These are phyloP conservation scores for Procambarus clarkii DNA, from an alignment of 1,140 invertebrate genomes.

Conservation along the genomic window DNA sequence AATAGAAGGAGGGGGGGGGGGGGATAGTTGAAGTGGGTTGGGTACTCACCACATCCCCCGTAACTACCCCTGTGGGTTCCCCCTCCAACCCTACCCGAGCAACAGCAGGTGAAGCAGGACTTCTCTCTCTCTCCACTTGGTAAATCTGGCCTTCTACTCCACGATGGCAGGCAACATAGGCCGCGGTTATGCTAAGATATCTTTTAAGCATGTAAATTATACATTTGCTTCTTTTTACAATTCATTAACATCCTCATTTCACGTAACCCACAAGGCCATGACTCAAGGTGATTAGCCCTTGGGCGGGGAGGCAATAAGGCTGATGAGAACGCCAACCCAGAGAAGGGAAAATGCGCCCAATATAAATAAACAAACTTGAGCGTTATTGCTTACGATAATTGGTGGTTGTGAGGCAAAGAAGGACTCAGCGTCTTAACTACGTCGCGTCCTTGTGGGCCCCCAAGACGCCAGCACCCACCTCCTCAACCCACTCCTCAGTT, in stretches of 20 bases:
- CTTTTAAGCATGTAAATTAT: slow-evolving; percentile 62
- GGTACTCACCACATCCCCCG: background rate
- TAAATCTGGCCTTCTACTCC: slow-evolving; percentile 18
- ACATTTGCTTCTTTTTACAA: slow-evolving; percentile 56
- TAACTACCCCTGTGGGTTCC: no score
- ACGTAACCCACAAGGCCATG: slow-evolving; percentile 7
- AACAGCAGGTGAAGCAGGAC: background rate
- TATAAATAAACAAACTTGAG: slow-evolving; percentile 33
- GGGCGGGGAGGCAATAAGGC: background rate
- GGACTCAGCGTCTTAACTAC: slow-evolving; percentile 23
- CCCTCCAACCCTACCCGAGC: background rate
- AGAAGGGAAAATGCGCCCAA: background rate
- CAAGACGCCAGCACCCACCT: background rate
- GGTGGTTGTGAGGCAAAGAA: slow-evolving; percentile 48
- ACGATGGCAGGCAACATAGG: slow-evolving; percentile 46
- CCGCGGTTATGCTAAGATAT: slow-evolving; percentile 48
- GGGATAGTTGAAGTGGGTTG: background rate
- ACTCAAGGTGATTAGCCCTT: background rate
- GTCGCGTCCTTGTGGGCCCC: no score
- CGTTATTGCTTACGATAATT: slow-evolving; percentile 63
- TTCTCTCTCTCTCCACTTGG: slow-evolving; percentile 12
- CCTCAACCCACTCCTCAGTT: background rate
- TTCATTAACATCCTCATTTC: slow-evolving; percentile 29
- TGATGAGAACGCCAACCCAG: background rate
- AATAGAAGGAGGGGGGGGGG: background rate